These are phyloP conservation scores for Elephas maximus DNA, from an alignment of 2,113 vertebrate species.

Conservation along the genomic window DNA sequence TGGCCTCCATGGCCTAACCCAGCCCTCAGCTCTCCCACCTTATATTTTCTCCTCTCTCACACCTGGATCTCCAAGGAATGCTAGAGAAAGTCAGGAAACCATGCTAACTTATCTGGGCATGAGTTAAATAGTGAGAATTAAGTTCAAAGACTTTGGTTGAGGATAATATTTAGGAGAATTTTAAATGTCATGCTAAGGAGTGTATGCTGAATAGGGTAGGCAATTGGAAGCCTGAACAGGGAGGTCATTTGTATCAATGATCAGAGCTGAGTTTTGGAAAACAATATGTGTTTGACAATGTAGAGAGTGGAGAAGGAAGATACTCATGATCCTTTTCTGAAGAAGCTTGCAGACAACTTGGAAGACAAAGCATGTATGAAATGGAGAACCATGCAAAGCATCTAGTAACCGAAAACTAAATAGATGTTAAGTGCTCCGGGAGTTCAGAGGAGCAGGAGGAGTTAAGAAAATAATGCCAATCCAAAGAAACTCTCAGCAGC, in stretches of 20 bases:
- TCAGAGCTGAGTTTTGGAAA: not conserved
- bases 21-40: not conserved
- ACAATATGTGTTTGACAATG: not conserved
- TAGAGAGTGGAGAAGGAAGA: not conserved
- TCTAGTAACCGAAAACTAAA: not conserved
- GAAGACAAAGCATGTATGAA: constrained; percentile 9
- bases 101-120: not conserved
- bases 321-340: not conserved
- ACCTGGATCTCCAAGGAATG: not conserved
- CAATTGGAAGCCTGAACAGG: not conserved
- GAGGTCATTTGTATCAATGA: not conserved
- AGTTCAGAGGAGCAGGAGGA: not conserved
- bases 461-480: not conserved
- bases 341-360: not conserved
- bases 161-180: not conserved
- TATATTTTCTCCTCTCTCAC: not conserved
- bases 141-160: not conserved
- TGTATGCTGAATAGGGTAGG: not conserved
- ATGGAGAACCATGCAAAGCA: not conserved
- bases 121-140: not conserved
- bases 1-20: not conserved
- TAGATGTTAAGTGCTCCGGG: not conserved
- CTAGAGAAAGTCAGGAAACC: not conserved
- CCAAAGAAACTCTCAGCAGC: not conserved
- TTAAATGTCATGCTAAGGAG: not conserved